A percentile compares a stretch with the other conserved stretches of the same genome.
Conservation (phyloP, 2,797 vertebrate species). For the Heteromormyrus szaboi region DNA sequence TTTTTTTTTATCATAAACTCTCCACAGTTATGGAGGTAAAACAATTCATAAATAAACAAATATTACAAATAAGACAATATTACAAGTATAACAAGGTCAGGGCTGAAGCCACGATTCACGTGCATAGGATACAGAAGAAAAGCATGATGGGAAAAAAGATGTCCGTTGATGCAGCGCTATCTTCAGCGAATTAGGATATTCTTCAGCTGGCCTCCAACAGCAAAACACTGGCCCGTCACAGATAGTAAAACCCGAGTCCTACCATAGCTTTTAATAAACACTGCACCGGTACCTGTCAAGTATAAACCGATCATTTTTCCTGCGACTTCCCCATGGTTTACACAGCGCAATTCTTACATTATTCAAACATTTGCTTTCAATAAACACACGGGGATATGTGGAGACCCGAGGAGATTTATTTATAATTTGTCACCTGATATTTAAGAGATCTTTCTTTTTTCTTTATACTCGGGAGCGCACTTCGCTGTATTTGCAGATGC, state of each 20-base stretch:
- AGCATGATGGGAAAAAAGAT: not conserved
- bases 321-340: constrained; percentile 38
- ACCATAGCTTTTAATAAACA: constrained; percentile 22
- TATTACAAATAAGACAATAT: not conserved
- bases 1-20: not conserved
- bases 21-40: not conserved
- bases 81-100: not conserved
- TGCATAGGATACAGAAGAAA: not conserved
- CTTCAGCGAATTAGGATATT: constrained; percentile 8
- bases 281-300: constrained; percentile 24
- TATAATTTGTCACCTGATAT: constrained; percentile 72
- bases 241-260: constrained; percentile 6
- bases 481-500: not conserved
- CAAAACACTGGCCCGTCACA: constrained; percentile 14
- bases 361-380: constrained; percentile 54
- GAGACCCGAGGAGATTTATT: constrained; percentile 68
- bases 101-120: not conserved
- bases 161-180: not conserved
- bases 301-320: constrained; percentile 15
- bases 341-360: constrained; percentile 48
- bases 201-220: constrained; percentile 13
- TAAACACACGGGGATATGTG: constrained; percentile 76
- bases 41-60: not conserved
- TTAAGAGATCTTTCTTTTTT: constrained; percentile 41
- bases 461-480: not conserved